A percentile compares a stretch with the other conserved stretches of the same genome.
Evolutionary conservation across 2,113 vertebrate genomes (phyloP).

Genomic region (Ptilorrhoa leucosticta): DNA sequence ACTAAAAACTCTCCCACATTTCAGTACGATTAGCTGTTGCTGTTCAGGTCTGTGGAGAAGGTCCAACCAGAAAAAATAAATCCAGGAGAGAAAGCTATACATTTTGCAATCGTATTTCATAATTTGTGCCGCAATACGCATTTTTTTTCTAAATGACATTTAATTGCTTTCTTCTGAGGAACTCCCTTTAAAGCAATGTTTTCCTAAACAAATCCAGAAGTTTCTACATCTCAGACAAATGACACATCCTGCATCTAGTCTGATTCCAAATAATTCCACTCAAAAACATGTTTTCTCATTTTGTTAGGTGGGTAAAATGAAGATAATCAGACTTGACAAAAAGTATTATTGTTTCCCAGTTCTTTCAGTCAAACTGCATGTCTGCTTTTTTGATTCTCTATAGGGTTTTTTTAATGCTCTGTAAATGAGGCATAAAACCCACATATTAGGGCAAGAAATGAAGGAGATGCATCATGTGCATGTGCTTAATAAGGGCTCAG

Average conservation of each 20-base stretch:
- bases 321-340: conserved; percentile 18
- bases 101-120: conserved; percentile 30
- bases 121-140: neutral
- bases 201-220: conserved; percentile 47
- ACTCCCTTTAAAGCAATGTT: conserved; percentile 45
- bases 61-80: conserved; percentile 19
- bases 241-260: conserved; percentile 5
- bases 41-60: neutral
- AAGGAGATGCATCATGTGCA: neutral
- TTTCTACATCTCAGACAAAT: conserved; percentile 54
- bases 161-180: conserved; percentile 63
- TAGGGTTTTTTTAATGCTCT: neutral
- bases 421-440: neutral
- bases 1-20: conserved; percentile 7
- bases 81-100: neutral
- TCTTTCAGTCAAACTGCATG: conserved; percentile 5
- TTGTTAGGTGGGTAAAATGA: conserved; percentile 32
- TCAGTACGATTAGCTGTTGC: neutral
- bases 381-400: neutral
- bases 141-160: conserved; percentile 41
- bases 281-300: conserved; percentile 43
- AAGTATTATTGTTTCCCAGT: neutral
- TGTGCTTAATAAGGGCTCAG: neutral
- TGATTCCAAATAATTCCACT: conserved; percentile 42
- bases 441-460: neutral